These are phyloP conservation scores for Brienomyrus brachyistius DNA, from an alignment of 2,113 vertebrate species.

Conservation along the genomic window DNA sequence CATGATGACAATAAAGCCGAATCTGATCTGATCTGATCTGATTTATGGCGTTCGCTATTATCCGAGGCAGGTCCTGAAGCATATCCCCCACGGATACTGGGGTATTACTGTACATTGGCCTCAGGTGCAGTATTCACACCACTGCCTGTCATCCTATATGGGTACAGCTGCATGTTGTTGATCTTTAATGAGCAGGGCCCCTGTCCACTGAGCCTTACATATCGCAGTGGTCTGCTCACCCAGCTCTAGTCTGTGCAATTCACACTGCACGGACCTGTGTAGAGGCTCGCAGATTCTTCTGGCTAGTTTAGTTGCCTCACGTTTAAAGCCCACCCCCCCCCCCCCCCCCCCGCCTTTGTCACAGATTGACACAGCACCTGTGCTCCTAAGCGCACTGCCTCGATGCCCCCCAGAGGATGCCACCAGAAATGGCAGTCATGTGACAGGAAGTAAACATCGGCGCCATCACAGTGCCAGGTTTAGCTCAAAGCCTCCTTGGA, in stretches of 20 bases:
- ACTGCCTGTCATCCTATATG: background rate
- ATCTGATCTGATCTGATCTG: background rate
- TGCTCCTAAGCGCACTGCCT: background rate
- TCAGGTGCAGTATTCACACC: background rate
- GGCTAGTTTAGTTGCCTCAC: background rate
- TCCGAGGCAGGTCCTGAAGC: background rate
- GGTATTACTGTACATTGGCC: background rate
- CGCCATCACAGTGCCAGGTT: background rate
- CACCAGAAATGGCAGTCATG: background rate
- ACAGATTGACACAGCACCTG: background rate
- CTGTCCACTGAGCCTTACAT: background rate
- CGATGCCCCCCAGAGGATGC: background rate
- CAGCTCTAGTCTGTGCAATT: background rate
- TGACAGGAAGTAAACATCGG: background rate
- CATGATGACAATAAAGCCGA: background rate
- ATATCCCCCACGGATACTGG: background rate
- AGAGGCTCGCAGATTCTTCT: background rate
- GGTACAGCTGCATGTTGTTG: background rate
- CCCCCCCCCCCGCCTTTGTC: background rate
- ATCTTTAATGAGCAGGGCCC: background rate
- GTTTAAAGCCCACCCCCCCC: background rate
- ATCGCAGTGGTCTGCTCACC: background rate
- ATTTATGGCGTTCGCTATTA: background rate
- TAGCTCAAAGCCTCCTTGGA: background rate
- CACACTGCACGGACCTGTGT: background rate